These are phyloP conservation scores for Drosophila niveifrons DNA, from an alignment of 2,888 invertebrate species.

Conservation along the genomic window DNA sequence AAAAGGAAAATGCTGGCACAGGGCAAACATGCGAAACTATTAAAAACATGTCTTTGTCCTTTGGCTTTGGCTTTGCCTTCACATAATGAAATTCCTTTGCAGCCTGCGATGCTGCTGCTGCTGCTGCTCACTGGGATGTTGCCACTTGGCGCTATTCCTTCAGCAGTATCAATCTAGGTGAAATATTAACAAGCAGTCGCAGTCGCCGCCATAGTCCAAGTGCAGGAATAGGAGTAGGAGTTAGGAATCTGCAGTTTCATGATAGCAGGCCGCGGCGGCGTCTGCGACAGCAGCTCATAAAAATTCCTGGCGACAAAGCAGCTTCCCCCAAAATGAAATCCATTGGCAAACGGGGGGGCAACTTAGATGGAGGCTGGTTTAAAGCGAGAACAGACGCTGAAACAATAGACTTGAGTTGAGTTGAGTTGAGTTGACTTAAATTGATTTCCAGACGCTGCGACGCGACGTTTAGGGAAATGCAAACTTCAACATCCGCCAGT, in stretches of 20 bases:
- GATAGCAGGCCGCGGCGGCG: slow-evolving; percentile 52
- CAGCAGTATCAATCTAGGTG: slow-evolving; percentile 79
- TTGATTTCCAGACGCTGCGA: slow-evolving; percentile 73
- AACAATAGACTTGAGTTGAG: slow-evolving; percentile 76
- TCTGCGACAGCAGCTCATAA: slow-evolving; percentile 78
- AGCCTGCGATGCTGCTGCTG: slow-evolving; percentile 9
- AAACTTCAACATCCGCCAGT: slow-evolving; percentile 9
- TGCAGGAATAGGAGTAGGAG: slow-evolving; percentile 22
- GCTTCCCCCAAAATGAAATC: slow-evolving; percentile 2
- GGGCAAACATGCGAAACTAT: slow-evolving; percentile 76
- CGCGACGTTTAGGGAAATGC: slow-evolving; percentile 29
- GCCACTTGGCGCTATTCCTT: slow-evolving; percentile 48
- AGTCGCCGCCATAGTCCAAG: neutral
- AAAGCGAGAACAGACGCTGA: slow-evolving; percentile 66
- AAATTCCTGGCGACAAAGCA: slow-evolving; percentile 75
- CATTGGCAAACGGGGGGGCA: slow-evolving; percentile 1
- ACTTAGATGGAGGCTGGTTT: slow-evolving; percentile 39
- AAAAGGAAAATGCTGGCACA: slow-evolving; percentile 26
- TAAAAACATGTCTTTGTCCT: slow-evolving; percentile 77
- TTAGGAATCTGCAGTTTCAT: slow-evolving; percentile 50
- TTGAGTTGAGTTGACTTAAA: slow-evolving; percentile 80
- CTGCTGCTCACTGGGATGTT: slow-evolving; percentile 21
- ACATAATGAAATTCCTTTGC: slow-evolving; percentile 77
- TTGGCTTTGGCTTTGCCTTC: slow-evolving; percentile 64
- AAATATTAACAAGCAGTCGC: slow-evolving; percentile 73